Base-by-base conservation (phyloP, 2,797 vertebrate species). In the Hypotaenidia okinawae region DNA sequence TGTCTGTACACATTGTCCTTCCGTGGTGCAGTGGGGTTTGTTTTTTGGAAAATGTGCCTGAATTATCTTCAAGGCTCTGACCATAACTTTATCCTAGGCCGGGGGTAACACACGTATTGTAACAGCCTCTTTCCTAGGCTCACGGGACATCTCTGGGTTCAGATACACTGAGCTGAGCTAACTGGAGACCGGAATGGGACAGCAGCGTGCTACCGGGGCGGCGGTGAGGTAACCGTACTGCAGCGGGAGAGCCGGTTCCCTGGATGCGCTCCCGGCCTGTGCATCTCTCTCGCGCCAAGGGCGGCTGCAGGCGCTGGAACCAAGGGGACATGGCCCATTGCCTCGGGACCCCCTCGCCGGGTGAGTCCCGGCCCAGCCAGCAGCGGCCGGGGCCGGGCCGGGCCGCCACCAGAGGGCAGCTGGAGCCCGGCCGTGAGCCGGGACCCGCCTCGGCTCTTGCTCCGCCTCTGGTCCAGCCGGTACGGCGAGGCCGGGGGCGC, bases 141-240 rank as follows among this genome's bases (percentile, higher is more conserved):
- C 12, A 1, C 0, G 1, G 68, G 63, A 5, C 3, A 1, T 6
- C 58, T 51, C 45, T 33, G 74, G 30, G 35, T 13, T 39, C 7
- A 12, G 35, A 17, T 3, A 13, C 0, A 0, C 30, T 2, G 33
- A 32, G 55, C 17, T 11, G 72, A 27, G 43, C 2, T 9, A 6
- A 11, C 41, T 5, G 35, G 39, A 32, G 55, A 45, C 1, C 16
- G 0, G 0, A 17, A 2, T 0, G 37, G 28, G 55, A 4, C 7
- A 16, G 4, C 11, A 19, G 4, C 2, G 0, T 5, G 24, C 27
- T 5, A 4, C 6, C 2, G 4, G 0, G 13, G 2, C 3, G 2
- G 67, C 76, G 21, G 37, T 3, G 35, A 57, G 24, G 11, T 10
- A 18, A 7, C 2, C 0, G 2, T 9, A 19, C 32, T 8, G 8